These are phyloP conservation scores for Astyanax mexicanus DNA, from an alignment of 2,797 vertebrate genomes.

Conservation along the genomic window DNA sequence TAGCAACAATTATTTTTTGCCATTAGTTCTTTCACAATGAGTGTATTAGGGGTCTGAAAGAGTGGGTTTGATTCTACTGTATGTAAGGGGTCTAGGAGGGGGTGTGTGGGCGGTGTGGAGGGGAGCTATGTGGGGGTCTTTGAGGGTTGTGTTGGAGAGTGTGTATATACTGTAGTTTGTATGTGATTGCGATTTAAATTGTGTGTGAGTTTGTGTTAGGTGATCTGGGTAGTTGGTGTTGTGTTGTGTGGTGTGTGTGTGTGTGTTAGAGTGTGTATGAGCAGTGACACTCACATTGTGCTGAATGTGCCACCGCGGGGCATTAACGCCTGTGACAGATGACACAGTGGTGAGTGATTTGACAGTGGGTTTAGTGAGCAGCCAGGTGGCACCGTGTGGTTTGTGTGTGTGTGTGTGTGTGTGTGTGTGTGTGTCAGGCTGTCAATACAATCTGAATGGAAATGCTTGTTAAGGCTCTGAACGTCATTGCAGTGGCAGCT, in stretches of 20 bases:
- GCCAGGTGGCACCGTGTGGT: conserved; percentile 35
- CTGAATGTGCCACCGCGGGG: neutral
- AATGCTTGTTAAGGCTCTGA: conserved; percentile 36
- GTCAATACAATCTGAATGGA: conserved; percentile 46
- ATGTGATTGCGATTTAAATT: neutral
- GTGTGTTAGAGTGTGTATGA: neutral
- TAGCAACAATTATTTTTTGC: too few relatives aligned
- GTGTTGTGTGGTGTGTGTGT: neutral
- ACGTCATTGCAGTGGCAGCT: neutral
- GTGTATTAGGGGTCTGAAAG: too few relatives aligned
- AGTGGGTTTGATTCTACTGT: too few relatives aligned
- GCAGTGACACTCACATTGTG: neutral
- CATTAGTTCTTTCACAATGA: too few relatives aligned
- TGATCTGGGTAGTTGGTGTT: too few relatives aligned
- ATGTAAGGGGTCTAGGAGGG: neutral
- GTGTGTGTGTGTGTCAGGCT: conserved; percentile 12
- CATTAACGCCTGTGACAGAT: conserved; percentile 31
- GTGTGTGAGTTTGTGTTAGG: too few relatives aligned
- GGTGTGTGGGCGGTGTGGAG: neutral
- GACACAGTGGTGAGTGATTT: conserved; percentile 31
- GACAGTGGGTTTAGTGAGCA: conserved; percentile 39
- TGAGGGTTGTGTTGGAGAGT: too few relatives aligned
- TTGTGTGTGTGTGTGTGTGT: neutral
- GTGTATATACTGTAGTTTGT: neutral
- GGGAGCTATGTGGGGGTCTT: too few relatives aligned